These are phyloP conservation scores for Manis crassicaudata DNA, from an alignment of 2,797 vertebrate genomes.

Conservation along the genomic window DNA sequence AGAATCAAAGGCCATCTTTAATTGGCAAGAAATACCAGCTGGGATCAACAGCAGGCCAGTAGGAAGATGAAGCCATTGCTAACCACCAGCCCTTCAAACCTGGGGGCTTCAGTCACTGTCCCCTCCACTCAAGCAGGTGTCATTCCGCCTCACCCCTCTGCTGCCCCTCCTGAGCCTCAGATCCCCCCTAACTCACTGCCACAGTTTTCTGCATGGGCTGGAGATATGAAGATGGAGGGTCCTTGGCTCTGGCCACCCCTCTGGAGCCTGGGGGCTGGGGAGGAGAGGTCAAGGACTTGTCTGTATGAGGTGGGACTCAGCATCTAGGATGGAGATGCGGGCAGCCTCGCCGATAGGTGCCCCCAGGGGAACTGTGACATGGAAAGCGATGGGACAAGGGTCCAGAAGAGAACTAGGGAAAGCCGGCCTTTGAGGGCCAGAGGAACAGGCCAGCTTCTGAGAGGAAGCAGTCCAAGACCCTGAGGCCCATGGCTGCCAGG, in stretches of 20 bases:
- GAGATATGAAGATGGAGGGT: accelerated
- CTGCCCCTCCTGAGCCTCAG: accelerated
- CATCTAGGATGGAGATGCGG: not conserved
- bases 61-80: not conserved
- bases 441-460: not conserved
- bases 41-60: accelerated
- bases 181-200: no score
- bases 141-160: not conserved
- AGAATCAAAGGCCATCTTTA: not conserved
- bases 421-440: not conserved
- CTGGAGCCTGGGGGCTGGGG: not conserved
- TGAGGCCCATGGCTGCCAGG: not conserved
- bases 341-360: no score
- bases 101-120: accelerated
- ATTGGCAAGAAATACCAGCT: not conserved
- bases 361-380: not conserved
- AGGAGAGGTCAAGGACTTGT: not conserved
- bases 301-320: accelerated
- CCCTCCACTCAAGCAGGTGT: not conserved
- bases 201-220: not conserved
- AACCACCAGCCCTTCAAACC: not conserved
- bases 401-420: not conserved
- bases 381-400: not conserved
- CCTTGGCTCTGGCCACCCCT: not conserved
- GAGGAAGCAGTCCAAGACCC: not conserved